phyloP scores from a whole-genome alignment of 2,113 vertebrate genomes.

The Procavia capensis region DNA sequence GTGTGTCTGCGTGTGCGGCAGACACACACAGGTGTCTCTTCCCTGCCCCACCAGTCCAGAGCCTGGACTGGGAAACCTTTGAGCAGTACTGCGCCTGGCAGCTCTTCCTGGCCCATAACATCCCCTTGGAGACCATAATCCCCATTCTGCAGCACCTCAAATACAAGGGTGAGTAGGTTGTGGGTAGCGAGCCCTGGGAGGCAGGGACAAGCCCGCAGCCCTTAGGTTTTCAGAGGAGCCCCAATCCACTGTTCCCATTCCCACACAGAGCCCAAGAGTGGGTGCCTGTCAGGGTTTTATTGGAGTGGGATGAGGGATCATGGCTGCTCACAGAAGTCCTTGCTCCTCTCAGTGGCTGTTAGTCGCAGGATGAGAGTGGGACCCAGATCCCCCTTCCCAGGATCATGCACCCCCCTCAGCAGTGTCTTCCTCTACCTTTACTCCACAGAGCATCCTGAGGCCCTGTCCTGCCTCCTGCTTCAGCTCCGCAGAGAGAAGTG shows the following conservation, averaged over 20 bases:
- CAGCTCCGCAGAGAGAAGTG: constrained; percentile 97
- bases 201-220: neutral
- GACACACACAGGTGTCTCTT: neutral
- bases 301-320: neutral
- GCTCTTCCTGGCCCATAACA: constrained; percentile 96
- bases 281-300: no score
- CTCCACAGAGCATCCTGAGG: constrained; percentile 94
- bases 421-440: neutral
- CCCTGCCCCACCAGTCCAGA: constrained; percentile 90
- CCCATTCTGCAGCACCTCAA: constrained; percentile 98
- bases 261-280: neutral
- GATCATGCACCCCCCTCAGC: neutral
- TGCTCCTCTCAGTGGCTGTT: neutral
- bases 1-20: neutral
- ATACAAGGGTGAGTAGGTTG: constrained; percentile 91
- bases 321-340: neutral
- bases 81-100: constrained; percentile 99
- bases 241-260: neutral
- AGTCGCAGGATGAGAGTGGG: neutral
- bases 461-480: constrained; percentile 95
- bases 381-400: neutral
- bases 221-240: neutral
- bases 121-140: constrained; percentile 96
- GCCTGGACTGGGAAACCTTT: constrained; percentile 98
- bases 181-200: no score